Conservation (phyloP, 64 coral and sea anemone genomes). For the Trachythela sp. region DNA sequence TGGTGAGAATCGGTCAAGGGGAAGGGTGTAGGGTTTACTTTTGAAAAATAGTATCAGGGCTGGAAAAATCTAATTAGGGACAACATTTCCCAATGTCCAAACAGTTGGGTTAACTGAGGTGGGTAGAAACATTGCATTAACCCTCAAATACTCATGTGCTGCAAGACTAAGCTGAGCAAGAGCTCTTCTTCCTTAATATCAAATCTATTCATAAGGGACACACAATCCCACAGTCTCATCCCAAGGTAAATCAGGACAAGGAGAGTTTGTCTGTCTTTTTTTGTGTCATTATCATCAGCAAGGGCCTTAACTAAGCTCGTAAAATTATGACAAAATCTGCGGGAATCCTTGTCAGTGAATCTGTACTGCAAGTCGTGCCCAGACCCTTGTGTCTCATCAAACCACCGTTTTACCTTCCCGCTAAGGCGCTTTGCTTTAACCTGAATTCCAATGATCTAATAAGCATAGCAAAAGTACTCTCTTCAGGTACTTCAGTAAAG, state of each 20-base stretch:
- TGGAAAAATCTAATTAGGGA: too few relatives aligned
- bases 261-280: conserved; percentile 18
- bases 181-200: conserved; percentile 45
- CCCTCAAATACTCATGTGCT: conserved; percentile 51
- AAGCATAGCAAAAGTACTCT: conserved; percentile 11
- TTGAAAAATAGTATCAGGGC: too few relatives aligned
- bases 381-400: conserved; percentile 36
- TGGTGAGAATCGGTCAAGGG: too few relatives aligned
- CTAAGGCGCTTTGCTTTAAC: conserved; percentile 25
- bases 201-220: conserved; percentile 53
- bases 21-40: too few relatives aligned
- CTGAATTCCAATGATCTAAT: conserved; percentile 26
- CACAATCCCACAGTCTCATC: conserved; percentile 41
- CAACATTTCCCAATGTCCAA: conserved; percentile 52
- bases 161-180: conserved; percentile 36
- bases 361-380: conserved; percentile 25
- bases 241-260: conserved; percentile 23
- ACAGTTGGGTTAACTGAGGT: conserved; percentile 47
- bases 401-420: conserved; percentile 22
- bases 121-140: too few relatives aligned
- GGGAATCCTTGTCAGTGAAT: conserved; percentile 35
- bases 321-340: conserved; percentile 35
- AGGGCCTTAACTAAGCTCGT: not conserved
- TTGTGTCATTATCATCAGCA: not conserved
- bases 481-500: conserved; percentile 13